A percentile compares a stretch with the other conserved stretches of the same genome.
Evolutionary conservation across 2,888 invertebrate species (phyloP).

Genomic region (Diaprepes abbreviatus): DNA sequence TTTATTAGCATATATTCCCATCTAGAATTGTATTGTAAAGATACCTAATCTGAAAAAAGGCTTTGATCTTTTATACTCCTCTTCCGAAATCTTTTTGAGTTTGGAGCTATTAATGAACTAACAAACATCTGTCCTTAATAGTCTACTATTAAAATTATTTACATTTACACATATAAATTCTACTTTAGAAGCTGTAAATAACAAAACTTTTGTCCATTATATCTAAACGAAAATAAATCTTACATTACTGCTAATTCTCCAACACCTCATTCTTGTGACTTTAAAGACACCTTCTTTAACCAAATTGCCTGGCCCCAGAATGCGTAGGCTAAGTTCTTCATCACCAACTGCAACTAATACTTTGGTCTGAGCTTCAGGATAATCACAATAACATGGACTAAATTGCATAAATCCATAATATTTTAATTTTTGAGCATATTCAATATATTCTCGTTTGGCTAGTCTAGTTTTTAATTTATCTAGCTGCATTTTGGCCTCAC

Average conservation of each 20-base stretch:
- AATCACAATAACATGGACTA: conserved; percentile 81
- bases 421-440: conserved; percentile 84
- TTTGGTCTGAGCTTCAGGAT: conserved; percentile 77
- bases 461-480: conserved; percentile 80
- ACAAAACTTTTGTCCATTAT: too few species aligned
- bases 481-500: conserved; percentile 77
- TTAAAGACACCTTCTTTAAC: conserved; percentile 89
- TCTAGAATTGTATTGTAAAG: too few species aligned
- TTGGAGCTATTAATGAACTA: too few species aligned
- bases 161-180: too few species aligned
- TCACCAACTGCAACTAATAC: conserved; percentile 87
- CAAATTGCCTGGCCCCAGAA: conserved; percentile 72
- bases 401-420: conserved; percentile 93
- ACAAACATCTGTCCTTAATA: too few species aligned
- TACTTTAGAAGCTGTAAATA: too few species aligned
- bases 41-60: too few species aligned
- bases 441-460: conserved; percentile 91
- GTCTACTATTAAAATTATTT: too few species aligned
- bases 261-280: conserved; percentile 96
- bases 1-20: too few species aligned
- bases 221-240: conserved; percentile 56
- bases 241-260: conserved; percentile 92
- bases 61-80: too few species aligned
- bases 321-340: conserved; percentile 84
- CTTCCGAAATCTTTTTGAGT: too few species aligned